Conservation (phyloP, 1,140 invertebrate genomes). For the Anagrus nilaparvatae region DNA sequence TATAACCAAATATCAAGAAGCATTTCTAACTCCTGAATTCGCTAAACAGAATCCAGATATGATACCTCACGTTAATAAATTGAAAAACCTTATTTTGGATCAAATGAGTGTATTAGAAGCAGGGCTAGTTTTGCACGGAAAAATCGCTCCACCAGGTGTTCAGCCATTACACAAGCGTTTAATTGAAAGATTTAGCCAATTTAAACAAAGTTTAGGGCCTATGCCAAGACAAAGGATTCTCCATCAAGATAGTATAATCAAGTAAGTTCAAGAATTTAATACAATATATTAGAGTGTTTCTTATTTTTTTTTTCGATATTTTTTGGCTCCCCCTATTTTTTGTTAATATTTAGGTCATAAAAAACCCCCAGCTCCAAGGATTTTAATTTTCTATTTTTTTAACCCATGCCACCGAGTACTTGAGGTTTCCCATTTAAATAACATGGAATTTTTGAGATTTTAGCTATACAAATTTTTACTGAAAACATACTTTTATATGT, state of each 20-base stretch:
- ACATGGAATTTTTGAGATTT: no score
- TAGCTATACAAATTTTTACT: no score
- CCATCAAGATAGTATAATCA: slow-evolving; percentile 61
- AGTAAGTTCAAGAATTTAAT: no score
- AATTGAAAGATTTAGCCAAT: slow-evolving; percentile 71
- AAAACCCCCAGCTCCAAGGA: no score
- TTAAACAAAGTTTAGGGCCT: slow-evolving; percentile 60
- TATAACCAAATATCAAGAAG: slow-evolving; percentile 87
- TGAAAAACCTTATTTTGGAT: slow-evolving; percentile 66
- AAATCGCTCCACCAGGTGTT: slow-evolving; percentile 69
- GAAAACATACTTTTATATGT: no score
- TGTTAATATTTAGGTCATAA: no score
- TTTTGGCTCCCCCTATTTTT: no score
- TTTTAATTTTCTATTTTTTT: no score
- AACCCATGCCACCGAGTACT: no score
- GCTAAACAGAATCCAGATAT: slow-evolving; percentile 62
- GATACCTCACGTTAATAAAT: slow-evolving; percentile 59
- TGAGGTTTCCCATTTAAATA: no score
- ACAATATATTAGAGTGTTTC: no score
- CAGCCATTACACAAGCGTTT: slow-evolving; percentile 79
- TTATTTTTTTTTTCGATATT: no score
- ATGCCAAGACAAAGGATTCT: slow-evolving; percentile 52
- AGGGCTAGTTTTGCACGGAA: slow-evolving; percentile 69
- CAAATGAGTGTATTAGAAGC: slow-evolving; percentile 71
- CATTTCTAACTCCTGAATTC: slow-evolving; percentile 80